Percentiles rank a stretch among this genome's conserved stretches.
Evolutionary conservation across 2,888 invertebrate species (phyloP).

Genomic region (Diloba caeruleocephala): DNA sequence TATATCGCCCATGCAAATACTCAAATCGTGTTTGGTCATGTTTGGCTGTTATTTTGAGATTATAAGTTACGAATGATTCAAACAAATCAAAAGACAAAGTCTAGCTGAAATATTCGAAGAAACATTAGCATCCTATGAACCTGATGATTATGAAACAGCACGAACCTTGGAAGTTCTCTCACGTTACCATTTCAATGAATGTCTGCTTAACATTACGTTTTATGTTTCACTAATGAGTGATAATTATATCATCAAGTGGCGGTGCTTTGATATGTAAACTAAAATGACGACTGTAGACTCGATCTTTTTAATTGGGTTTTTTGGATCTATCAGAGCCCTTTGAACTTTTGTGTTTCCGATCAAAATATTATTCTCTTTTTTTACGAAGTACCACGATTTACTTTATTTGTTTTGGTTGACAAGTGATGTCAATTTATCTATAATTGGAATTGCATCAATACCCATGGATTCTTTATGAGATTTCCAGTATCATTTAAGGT

Average conservation of each 20-base stretch:
- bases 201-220: conserved; percentile 50
- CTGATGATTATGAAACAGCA: conserved; percentile 45
- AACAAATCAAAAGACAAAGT: conserved; percentile 5
- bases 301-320: conserved; percentile 66
- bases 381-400: conserved; percentile 44
- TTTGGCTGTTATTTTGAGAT: too few species aligned
- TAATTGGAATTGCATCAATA: conserved; percentile 20
- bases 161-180: conserved; percentile 52
- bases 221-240: conserved; percentile 69
- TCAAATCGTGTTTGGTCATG: too few species aligned
- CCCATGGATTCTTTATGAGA: conserved; percentile 19
- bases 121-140: conserved; percentile 29
- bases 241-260: conserved; percentile 72
- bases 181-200: conserved; percentile 56
- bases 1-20: too few species aligned
- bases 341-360: conserved; percentile 53
- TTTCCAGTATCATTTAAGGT: background rate
- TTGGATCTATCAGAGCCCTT: conserved; percentile 57
- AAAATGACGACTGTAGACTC: conserved; percentile 56
- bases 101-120: conserved; percentile 19
- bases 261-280: conserved; percentile 64
- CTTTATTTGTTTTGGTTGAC: conserved; percentile 46
- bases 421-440: conserved; percentile 14
- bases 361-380: conserved; percentile 53
- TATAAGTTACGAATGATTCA: too few species aligned